Base-by-base conservation (phyloP, 1,140 invertebrate genomes). In the Musca vetustissima region DNA sequence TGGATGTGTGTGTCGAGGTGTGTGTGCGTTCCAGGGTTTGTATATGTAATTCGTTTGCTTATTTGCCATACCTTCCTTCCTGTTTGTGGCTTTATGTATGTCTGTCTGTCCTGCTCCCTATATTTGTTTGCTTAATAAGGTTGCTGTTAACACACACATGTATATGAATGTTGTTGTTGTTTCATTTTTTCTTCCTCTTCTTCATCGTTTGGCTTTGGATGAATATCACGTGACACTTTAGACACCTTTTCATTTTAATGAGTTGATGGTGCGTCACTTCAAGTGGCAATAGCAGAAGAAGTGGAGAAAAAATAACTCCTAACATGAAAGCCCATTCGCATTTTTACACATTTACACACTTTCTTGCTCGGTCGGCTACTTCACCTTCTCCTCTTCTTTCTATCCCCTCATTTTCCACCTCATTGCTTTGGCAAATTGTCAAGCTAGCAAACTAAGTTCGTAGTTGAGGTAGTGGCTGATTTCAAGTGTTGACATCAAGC, bases 211-310 rank as follows among this genome's bases (percentile, higher is more conserved):
- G 49, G 49, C n/a, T 52, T 36, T 61, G 28, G 57, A 43, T 61
- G 57, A 52, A 70, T 68, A 71, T 70, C 74, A 79, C 75, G 77
- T 75, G 77, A 76, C 77, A 79, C 66, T 77, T 79, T 79, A 76
- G 75, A 79, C 77, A 79, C 77, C 77, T 78, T 69, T 48, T 65
- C 43, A 49, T 65, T 65, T 65, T 49, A 65, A 61, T 52, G 57
- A 43, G 67, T 47, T 61, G 57, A 61, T 61, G 57, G 57, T 61
- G 57, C 57, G 57, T 61, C 57, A 61, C 57, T 43, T 43, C 17
- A 61, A 61, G 57, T 61, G 57, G 57, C 57, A 61, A 61, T 19
- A 61, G 28, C 25, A 52, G n/a, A n/a, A n/a, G n/a, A n/a, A n/a
- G n/a, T n/a, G n/a, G n/a, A n/a, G 28, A 32, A n/a, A 32, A 3